These are phyloP conservation scores for Tachina lurida DNA, from an alignment of 2,888 invertebrate genomes.

Conservation along the genomic window DNA sequence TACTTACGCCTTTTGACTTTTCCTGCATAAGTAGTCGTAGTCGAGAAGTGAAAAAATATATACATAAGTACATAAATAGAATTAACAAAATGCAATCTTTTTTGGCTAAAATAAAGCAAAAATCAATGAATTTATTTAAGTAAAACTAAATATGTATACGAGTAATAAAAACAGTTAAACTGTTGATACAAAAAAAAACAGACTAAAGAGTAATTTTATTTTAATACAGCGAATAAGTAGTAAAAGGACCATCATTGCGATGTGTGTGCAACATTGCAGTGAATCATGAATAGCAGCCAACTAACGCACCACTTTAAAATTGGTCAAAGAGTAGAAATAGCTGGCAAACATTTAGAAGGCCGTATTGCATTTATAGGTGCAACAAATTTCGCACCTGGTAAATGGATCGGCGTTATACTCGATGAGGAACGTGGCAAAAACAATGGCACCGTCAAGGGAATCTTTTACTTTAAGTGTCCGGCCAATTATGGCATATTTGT, in stretches of 20 bases:
- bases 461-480: conserved; percentile 95
- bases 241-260: conserved; percentile 2
- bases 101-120: neutral
- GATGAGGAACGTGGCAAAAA: conserved; percentile 98
- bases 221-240: neutral
- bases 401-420: conserved; percentile 97
- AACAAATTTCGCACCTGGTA: conserved; percentile 95
- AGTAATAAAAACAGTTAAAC: neutral
- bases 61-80: neutral
- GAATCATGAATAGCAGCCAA: conserved; percentile 69
- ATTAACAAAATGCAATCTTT: neutral
- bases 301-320: conserved; percentile 85
- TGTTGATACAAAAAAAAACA: neutral
- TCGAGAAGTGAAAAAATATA: conserved; percentile 30
- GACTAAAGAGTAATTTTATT: neutral
- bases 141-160: neutral
- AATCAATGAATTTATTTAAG: neutral
- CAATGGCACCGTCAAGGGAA: conserved; percentile 96
- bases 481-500: conserved; percentile 98
- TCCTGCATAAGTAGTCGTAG: neutral
- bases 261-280: conserved; percentile 59
- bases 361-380: conserved; percentile 94
- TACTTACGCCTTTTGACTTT: conserved; percentile 67
- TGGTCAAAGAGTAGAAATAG: conserved; percentile 92
- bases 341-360: conserved; percentile 93